Percentiles rank a stretch among this genome's conserved stretches.
Conservation (phyloP, 2,888 invertebrate species). For the Chymomyza procnemis region DNA sequence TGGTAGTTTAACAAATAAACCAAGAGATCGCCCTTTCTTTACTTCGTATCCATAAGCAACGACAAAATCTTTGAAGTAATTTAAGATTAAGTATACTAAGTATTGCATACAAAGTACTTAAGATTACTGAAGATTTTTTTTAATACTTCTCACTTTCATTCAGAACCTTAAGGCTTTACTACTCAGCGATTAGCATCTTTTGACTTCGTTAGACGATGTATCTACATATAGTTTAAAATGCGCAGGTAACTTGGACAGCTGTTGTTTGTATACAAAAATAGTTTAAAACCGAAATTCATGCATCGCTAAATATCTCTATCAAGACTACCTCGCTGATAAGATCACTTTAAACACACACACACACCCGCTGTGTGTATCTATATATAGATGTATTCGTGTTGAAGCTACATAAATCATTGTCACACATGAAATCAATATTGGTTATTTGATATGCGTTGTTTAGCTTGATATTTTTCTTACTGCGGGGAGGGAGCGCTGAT, state of each 20-base stretch:
- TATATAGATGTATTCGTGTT: not conserved
- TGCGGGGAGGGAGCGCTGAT: not conserved
- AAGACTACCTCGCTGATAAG: not conserved
- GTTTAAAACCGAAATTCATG: not conserved
- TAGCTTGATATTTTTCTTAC: not conserved
- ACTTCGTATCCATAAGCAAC: too few relatives aligned
- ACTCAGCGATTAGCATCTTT: not conserved
- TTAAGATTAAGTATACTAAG: too few relatives aligned
- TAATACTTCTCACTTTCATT: too few relatives aligned
- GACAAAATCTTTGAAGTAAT: too few relatives aligned
- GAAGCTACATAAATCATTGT: slow-evolving; percentile 53
- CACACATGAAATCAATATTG: slow-evolving; percentile 51
- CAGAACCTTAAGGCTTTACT: too few relatives aligned
- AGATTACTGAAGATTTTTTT: too few relatives aligned
- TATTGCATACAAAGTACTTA: too few relatives aligned
- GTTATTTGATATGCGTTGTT: slow-evolving; percentile 12
- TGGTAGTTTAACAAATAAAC: too few relatives aligned
- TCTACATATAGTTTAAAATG: not conserved
- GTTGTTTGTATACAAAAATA: not conserved
- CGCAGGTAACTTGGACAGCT: not conserved
- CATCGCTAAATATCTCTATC: not conserved
- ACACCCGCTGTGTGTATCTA: not conserved
- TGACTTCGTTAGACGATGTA: not conserved
- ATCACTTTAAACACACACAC: not conserved
- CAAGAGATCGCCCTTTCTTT: too few relatives aligned